Percentiles rank a stretch among this genome's conserved stretches.
phyloP scores from a whole-genome alignment of 2,888 invertebrate genomes.

The Cerceris rybyensis region DNA sequence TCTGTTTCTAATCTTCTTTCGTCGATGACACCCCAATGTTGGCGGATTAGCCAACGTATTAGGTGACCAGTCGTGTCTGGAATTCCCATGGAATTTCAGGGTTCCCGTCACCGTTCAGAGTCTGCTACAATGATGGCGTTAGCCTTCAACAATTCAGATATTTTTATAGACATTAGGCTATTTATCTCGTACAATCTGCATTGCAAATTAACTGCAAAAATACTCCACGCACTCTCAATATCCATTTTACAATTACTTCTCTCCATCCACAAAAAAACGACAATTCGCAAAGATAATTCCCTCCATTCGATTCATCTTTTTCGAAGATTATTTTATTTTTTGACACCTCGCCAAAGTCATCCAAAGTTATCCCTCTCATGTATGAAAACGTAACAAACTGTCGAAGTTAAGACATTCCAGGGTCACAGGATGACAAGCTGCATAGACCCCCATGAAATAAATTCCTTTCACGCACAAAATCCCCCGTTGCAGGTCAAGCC shows the following conservation, averaged over 20 bases:
- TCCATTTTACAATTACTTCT: no score
- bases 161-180: no score
- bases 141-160: not conserved
- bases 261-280: no score
- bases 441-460: conserved; percentile 71
- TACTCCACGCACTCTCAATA: no score
- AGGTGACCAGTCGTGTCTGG: conserved; percentile 57
- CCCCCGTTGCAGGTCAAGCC: conserved; percentile 37
- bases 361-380: not conserved
- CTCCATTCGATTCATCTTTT: no score
- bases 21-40: conserved; percentile 48
- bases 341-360: not conserved
- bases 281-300: no score
- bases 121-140: conserved; percentile 52
- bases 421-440: conserved; percentile 67
- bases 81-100: conserved; percentile 64
- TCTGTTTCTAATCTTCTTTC: conserved; percentile 60
- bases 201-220: no score
- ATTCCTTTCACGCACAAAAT: conserved; percentile 55
- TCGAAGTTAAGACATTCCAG: conserved; percentile 68
- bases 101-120: conserved; percentile 53
- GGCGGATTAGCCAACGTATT: conserved; percentile 62
- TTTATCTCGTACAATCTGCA: not conserved
- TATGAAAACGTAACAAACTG: conserved; percentile 45
- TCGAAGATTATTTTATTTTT: not conserved